These are phyloP conservation scores for Peromyscus aztecus DNA, from an alignment of 2,797 vertebrate genomes.

Conservation along the genomic window DNA sequence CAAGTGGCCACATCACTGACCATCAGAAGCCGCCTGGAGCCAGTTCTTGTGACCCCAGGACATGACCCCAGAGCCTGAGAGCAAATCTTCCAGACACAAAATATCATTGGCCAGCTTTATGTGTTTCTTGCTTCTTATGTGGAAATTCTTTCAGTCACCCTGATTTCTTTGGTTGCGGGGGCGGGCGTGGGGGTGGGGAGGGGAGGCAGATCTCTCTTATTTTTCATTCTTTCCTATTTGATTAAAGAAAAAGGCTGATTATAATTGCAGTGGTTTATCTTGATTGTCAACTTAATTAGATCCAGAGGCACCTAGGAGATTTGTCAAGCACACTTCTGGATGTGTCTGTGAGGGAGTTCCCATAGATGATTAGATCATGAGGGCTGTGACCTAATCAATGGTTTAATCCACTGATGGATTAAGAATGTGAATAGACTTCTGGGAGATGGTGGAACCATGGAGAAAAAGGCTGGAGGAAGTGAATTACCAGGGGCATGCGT, in stretches of 20 bases:
- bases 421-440: neutral
- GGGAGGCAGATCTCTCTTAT: neutral
- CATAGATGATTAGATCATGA: neutral
- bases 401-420: neutral
- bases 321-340: neutral
- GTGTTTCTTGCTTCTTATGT: neutral
- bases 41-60: neutral
- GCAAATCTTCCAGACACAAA: neutral
- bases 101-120: neutral
- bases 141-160: neutral
- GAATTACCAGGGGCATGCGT: no score
- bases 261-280: neutral
- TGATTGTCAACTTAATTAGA: neutral
- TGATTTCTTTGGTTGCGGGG: neutral
- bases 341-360: neutral
- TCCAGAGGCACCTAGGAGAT: neutral
- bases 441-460: neutral
- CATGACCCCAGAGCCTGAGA: neutral
- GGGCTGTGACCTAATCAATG: neutral
- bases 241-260: conserved; percentile 1
- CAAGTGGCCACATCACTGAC: neutral
- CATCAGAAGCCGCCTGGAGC: neutral
- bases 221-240: conserved; percentile 4
- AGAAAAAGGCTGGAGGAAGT: no score
- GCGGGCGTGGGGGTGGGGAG: no score